These are phyloP conservation scores for Papilio gigon DNA, from an alignment of 2,888 invertebrate genomes.

Conservation along the genomic window DNA sequence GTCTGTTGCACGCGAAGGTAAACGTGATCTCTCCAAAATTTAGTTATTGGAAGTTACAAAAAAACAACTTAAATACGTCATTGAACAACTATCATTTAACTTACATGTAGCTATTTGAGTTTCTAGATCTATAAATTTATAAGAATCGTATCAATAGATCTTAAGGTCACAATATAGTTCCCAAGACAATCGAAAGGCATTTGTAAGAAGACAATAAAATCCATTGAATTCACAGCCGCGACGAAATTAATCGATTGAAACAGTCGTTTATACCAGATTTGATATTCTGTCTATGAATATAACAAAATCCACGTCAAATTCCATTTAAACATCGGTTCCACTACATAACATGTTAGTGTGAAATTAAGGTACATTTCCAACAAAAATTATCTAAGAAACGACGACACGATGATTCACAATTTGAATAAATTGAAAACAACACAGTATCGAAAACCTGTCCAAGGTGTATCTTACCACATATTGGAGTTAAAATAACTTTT, in stretches of 20 bases:
- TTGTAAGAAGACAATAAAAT: slow-evolving; percentile 20
- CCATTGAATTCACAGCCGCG: slow-evolving; percentile 18
- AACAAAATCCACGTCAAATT: slow-evolving; percentile 23
- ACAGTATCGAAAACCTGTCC: slow-evolving; percentile 38
- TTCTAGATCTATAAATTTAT: not conserved
- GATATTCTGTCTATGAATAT: slow-evolving; percentile 13
- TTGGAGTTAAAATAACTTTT: slow-evolving; percentile 35
- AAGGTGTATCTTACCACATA: slow-evolving; percentile 26
- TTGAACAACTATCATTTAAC: not conserved
- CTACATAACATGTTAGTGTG: slow-evolving; percentile 23
- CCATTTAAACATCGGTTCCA: slow-evolving; percentile 30
- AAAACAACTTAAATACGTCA: too few species aligned
- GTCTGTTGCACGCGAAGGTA: too few species aligned
- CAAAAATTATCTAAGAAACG: slow-evolving; percentile 49
- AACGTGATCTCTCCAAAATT: too few species aligned
- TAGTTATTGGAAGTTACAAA: too few species aligned
- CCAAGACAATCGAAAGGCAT: slow-evolving; percentile 20
- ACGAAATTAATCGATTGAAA: slow-evolving; percentile 30
- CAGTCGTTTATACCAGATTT: slow-evolving; percentile 11
- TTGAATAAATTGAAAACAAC: slow-evolving; percentile 40
- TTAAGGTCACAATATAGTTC: slow-evolving; percentile 32
- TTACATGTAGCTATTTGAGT: not conserved
- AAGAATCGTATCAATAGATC: not conserved
- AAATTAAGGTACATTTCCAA: slow-evolving; percentile 8
- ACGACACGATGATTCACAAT: slow-evolving; percentile 36